These are phyloP conservation scores for Suricata suricatta DNA, from an alignment of 2,113 vertebrate species.

Conservation along the genomic window DNA sequence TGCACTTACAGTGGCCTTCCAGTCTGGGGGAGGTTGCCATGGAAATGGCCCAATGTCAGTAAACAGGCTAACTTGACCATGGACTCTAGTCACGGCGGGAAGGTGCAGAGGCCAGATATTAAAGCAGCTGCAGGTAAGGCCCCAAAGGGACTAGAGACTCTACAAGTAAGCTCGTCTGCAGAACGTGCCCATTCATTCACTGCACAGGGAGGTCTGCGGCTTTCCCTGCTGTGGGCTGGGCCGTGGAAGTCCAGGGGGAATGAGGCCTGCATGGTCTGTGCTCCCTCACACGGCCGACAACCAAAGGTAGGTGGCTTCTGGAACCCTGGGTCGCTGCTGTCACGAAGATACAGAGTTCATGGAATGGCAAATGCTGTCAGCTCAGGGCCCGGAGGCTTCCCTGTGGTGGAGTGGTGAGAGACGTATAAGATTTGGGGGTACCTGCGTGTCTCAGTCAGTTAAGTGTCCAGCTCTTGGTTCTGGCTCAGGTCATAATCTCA, in stretches of 20 bases:
- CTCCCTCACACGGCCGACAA: neutral
- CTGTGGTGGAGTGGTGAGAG: rapidly evolving
- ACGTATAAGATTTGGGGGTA: neutral
- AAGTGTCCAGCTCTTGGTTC: too few species aligned
- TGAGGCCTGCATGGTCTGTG: rapidly evolving
- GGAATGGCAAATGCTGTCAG: too few species aligned
- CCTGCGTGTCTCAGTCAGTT: too few species aligned
- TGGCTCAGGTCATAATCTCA: too few species aligned
- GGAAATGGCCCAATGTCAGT: neutral
- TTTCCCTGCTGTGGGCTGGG: neutral
- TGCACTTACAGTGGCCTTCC: neutral
- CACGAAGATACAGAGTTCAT: neutral
- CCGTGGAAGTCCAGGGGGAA: neutral
- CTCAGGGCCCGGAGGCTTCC: neutral
- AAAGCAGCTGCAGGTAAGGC: neutral
- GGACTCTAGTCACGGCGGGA: neutral
- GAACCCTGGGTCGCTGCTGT: neutral
- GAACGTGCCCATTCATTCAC: neutral
- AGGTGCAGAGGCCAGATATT: neutral
- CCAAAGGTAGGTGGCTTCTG: neutral
- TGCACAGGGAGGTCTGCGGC: neutral
- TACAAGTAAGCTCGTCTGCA: neutral
- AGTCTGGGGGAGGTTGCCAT: neutral
- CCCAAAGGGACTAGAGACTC: neutral
- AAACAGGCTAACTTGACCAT: neutral